Base-by-base conservation (phyloP, 2,888 invertebrate species). In the Drosophila lutescens region DNA sequence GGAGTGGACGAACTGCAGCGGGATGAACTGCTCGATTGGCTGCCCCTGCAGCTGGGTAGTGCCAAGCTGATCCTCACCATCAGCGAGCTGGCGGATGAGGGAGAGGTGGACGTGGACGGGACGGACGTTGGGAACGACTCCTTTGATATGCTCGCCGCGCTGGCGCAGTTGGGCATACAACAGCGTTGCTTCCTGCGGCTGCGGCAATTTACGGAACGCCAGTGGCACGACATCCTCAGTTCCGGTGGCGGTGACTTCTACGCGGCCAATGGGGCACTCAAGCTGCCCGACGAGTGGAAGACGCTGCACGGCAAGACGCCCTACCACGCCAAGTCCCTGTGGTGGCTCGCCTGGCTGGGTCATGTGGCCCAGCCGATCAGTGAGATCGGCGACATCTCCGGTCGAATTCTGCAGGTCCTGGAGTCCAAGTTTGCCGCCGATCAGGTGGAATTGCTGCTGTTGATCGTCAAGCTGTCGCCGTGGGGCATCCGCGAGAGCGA, bases 401-500 rank as follows among this genome's bases (percentile, higher is more conserved):
- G 95, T 34, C 96, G 96, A 90, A 93, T 96, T 73, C 93, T 93
- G 74, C 91, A 93, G 61, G 94, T 96, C 91, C 92, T 97, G 65
- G 94, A 96, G 91, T 93, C 93, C 1, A 95, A 95, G 54, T 93
- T 96, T 50, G 95, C 95, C 0, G 93, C 93, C 41, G 94, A 94
- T 32, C 93, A 94, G 73, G 95, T 95, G 15, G 94, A 94, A 88
- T 93, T 94, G 55, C 94, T 96, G 57, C 92, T 97, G 40, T 94
- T 96, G 2, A 93, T 97, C 69, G 92, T 97, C 65, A 94, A 96
- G 0, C 95, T 96, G 4, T 94, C 97, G 8, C 94, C 96, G 59
- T 94, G 95, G 89, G 97, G 97, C 2, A 93, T 97, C 49, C 95
- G 95, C 20, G 96, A 96, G 88, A 95, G 95, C 5, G 97, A 98